Evolutionary conservation across 64 coral and sea anemone genomes (phyloP), one percentile per base, ranked within the genome.

Genomic region (Catalaphyllia jardinei): DNA sequence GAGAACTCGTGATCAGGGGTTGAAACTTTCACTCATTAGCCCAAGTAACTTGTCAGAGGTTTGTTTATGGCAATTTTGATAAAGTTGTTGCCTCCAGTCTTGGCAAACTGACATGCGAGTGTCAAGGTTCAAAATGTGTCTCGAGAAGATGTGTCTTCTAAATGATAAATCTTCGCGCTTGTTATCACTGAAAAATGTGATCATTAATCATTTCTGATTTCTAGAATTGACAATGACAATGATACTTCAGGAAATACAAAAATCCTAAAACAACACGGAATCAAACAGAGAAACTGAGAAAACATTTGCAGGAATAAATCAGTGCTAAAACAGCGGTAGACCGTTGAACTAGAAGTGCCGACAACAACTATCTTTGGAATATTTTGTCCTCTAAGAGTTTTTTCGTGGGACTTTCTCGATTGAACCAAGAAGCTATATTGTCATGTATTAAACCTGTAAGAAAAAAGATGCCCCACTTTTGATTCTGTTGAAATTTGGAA

Each of bases 201-300:
- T 80, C 52, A 33, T 61, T 62, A 31, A 80, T 80, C 57, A 80
- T 61, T 31, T 22, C 15, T 4, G n/a, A 80, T 61, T 61, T 62
- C 78, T 10, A 11, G 24, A 15, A 16, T 29, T 24, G 51, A 28
- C 76, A 55, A 59, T 5, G 54, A 29, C 10, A n/a, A 35, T 80
- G 78, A 80, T 80, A 60, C 52, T 61, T 79, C 78, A 80, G 78
- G 77, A 79, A 79, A 60, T 60, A 24, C 50, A 31, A 59, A 57
- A 79, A 59, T 79, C 13, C 24, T 80, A 61, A 80, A 60, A 31
- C 14, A 35, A 79, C 76, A 80, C 78, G 78, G 54, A 60, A 61
- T 61, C 52, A 10, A 80, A 62, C 5, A 3, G n/a, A 29, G 78
- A 11, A 25, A n/a, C 13, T 15, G 71, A 72, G n/a, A 72, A 25